A percentile compares a stretch with the other conserved stretches of the same genome.
These are phyloP conservation scores for Cottus gobio DNA, from an alignment of 2,113 vertebrate species.

Conservation along the genomic window DNA sequence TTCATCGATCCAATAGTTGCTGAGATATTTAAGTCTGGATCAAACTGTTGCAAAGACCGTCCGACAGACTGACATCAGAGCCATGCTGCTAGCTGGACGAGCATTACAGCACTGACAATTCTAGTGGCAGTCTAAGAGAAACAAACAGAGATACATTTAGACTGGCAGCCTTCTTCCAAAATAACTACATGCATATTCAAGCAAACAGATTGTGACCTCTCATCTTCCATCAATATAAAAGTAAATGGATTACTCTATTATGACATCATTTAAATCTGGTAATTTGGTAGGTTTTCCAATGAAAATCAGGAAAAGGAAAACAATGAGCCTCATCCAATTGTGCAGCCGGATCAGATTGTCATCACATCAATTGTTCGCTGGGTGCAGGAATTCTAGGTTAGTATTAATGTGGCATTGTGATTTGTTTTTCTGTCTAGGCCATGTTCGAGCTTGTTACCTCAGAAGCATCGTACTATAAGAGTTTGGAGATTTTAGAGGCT, in stretches of 20 bases:
- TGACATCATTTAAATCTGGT: not conserved
- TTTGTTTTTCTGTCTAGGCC: conserved; percentile 81
- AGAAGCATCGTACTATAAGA: conserved; percentile 97
- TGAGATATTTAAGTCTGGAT: conserved; percentile 1
- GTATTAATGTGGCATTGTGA: not conserved
- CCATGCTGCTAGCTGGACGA: not conserved
- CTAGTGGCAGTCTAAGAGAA: not conserved
- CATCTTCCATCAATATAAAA: not conserved
- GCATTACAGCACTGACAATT: not conserved
- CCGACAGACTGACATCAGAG: not conserved
- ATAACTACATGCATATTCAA: not conserved
- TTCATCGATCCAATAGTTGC: not conserved
- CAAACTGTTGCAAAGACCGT: not conserved
- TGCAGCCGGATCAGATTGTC: not conserved
- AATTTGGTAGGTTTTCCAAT: not conserved
- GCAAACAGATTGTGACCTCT: not conserved
- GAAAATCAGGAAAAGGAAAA: not conserved
- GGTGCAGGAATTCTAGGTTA: not conserved
- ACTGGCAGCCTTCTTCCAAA: not conserved
- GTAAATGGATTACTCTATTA: not conserved
- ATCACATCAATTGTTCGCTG: not conserved
- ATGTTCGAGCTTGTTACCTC: conserved; percentile 98
- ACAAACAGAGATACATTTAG: not conserved
- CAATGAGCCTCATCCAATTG: not conserved
- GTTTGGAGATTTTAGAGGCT: conserved; percentile 91